These are phyloP conservation scores for Philonicus albiceps DNA, from an alignment of 2,888 invertebrate species.

Conservation along the genomic window DNA sequence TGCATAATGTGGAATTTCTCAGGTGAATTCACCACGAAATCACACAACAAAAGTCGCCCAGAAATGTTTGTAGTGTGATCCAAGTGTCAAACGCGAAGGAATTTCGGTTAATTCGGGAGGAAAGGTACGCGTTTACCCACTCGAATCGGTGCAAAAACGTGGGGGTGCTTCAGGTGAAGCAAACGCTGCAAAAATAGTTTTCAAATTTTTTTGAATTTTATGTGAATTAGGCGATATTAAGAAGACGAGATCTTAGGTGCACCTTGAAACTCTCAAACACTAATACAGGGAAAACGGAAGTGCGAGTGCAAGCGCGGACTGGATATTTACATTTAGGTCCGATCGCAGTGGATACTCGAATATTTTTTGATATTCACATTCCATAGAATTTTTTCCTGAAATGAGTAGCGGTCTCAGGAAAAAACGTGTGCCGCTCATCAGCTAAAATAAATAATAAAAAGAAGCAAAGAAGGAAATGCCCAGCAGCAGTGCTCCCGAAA, in stretches of 20 bases:
- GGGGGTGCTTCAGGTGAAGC: neutral
- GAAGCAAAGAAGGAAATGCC: neutral
- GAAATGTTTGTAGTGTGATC: conserved; percentile 18
- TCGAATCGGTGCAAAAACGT: neutral
- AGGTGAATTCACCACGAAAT: conserved; percentile 10
- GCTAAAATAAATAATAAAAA: neutral
- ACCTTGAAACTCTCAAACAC: neutral
- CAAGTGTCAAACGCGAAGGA: conserved; percentile 29
- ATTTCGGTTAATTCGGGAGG: neutral
- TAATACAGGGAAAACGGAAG: conserved; percentile 4
- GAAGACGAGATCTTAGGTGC: neutral
- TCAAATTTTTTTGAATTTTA: neutral
- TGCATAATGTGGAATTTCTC: conserved; percentile 23
- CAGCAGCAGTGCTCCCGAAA: conserved; percentile 3
- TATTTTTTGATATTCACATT: neutral
- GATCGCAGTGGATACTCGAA: neutral
- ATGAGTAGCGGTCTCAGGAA: neutral
- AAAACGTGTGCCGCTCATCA: neutral
- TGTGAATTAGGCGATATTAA: neutral
- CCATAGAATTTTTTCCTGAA: neutral
- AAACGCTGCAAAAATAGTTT: neutral
- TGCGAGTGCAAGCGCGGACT: neutral
- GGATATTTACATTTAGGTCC: neutral
- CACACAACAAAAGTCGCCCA: neutral
- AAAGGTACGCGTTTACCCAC: neutral